A percentile compares a stretch with the other conserved stretches of the same genome.
These are phyloP conservation scores for Chloroceryle inda DNA, from an alignment of 2,797 vertebrate genomes.

Conservation along the genomic window DNA sequence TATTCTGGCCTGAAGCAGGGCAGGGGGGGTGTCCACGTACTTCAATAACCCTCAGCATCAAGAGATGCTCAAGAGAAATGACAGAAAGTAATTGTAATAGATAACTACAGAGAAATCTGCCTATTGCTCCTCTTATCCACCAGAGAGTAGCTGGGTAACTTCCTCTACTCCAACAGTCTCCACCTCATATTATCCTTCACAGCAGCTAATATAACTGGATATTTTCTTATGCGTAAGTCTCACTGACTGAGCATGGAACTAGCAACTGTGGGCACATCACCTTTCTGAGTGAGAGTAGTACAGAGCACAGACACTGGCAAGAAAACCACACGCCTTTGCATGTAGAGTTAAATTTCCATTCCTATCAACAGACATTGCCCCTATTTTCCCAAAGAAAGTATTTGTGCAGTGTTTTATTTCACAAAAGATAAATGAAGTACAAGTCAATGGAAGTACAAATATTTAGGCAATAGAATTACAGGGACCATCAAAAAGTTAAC, in stretches of 20 bases:
- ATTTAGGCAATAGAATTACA: slow-evolving; percentile 8
- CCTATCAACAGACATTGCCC: not conserved
- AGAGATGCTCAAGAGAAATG: not conserved
- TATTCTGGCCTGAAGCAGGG: fast-evolving
- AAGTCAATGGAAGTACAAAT: slow-evolving; percentile 34
- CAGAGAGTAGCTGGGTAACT: not conserved
- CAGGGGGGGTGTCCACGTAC: not conserved
- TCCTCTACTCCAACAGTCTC: not conserved
- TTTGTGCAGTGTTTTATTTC: not conserved
- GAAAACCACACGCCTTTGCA: not conserved
- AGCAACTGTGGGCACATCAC: not conserved
- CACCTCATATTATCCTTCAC: not conserved
- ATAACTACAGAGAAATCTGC: not conserved
- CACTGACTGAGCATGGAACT: not conserved
- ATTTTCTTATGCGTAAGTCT: not conserved
- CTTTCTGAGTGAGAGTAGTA: not conserved
- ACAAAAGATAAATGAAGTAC: not conserved
- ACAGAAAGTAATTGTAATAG: fast-evolving
- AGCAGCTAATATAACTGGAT: not conserved
- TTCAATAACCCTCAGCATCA: not conserved
- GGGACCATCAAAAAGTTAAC: slow-evolving; percentile 16
- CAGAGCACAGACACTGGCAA: not conserved
- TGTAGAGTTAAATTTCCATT: not conserved
- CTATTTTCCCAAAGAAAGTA: not conserved
- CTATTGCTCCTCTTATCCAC: not conserved